Conservation (phyloP, 2,113 vertebrate species). For the Circaetus gallicus region DNA sequence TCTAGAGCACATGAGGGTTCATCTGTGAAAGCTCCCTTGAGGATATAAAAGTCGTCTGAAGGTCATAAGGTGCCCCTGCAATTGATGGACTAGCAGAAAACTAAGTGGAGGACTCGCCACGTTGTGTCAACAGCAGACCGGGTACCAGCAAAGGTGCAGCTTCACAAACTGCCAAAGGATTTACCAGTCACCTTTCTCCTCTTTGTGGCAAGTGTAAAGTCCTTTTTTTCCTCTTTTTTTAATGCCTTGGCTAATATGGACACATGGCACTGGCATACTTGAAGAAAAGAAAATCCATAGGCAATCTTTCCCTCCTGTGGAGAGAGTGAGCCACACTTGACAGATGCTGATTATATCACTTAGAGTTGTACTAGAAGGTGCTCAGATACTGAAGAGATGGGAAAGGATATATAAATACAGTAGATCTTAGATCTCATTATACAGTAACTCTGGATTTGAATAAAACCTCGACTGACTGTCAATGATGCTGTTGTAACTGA, state of each 20-base stretch:
- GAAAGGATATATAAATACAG: neutral
- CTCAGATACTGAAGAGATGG: neutral
- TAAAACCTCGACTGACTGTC: constrained; percentile 2
- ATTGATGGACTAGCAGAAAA: neutral
- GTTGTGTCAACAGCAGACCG: accelerated
- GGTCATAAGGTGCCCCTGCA: neutral
- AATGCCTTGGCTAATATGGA: neutral
- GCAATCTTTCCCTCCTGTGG: neutral
- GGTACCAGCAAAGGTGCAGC: neutral
- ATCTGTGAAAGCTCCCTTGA: neutral
- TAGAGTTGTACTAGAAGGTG: neutral
- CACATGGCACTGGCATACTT: neutral
- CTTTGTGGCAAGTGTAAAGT: neutral
- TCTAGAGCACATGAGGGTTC: accelerated
- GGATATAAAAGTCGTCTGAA: neutral
- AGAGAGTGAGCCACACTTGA: neutral
- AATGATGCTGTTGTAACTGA: neutral
- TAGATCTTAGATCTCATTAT: neutral
- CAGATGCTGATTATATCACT: neutral
- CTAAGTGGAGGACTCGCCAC: accelerated
- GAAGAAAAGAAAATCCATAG: neutral
- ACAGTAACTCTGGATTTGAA: neutral
- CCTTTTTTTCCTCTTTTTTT: accelerated
- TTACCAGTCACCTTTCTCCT: neutral
- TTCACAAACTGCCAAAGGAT: neutral